phyloP scores from a whole-genome alignment of 1,140 invertebrate species.

The Drosophila trapezifrons region DNA sequence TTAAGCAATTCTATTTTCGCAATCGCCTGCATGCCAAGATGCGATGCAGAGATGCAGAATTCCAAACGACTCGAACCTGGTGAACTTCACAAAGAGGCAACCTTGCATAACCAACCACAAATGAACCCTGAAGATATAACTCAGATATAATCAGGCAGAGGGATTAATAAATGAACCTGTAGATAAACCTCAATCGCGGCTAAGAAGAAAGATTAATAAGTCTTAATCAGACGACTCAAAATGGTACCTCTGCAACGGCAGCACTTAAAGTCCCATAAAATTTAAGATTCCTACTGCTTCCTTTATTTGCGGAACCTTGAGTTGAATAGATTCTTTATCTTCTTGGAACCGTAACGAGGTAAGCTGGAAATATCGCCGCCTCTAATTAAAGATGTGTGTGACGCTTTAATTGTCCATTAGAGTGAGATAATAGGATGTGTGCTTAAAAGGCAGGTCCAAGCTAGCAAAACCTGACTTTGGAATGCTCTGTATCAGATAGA shows the following conservation, averaged over 20 bases:
- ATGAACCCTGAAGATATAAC: conserved; percentile 23
- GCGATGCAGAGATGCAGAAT: conserved; percentile 12
- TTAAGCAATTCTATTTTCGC: conserved; percentile 61
- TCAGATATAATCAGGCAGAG: background rate
- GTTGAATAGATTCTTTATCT: conserved; percentile 16
- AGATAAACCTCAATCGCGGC: conserved; percentile 1
- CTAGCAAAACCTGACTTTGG: background rate
- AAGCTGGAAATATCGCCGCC: conserved; percentile 30
- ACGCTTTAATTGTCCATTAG: conserved; percentile 29
- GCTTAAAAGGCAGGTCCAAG: conserved; percentile 7
- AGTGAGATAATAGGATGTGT: conserved; percentile 19
- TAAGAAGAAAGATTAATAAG: conserved; percentile 7
- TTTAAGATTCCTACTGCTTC: conserved; percentile 11
- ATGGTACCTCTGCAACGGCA: background rate
- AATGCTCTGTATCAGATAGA: conserved; percentile 4
- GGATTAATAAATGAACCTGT: background rate
- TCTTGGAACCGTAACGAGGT: conserved; percentile 44
- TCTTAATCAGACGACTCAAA: background rate
- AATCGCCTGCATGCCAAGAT: conserved; percentile 42
- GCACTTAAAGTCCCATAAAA: conserved; percentile 5
- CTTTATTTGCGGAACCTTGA: conserved; percentile 25
- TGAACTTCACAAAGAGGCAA: conserved; percentile 11
- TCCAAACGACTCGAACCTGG: background rate
- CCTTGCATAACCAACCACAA: conserved; percentile 30
- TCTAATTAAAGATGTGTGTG: conserved; percentile 29